Base-by-base conservation (phyloP, 2,113 vertebrate species). In the Ictalurus furcatus region DNA sequence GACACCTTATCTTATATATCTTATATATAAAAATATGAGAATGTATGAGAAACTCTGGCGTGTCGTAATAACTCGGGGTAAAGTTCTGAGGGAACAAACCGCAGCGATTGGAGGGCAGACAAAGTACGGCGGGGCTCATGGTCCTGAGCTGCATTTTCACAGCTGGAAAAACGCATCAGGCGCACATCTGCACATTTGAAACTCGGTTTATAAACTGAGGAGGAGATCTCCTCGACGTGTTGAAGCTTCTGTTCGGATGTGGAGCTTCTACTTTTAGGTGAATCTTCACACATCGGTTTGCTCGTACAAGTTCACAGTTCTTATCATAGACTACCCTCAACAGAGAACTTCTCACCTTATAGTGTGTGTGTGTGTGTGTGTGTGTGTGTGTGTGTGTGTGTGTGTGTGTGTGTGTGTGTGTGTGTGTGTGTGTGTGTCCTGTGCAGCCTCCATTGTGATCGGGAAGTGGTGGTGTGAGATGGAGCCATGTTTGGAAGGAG, bases 391-490 rank as follows among this genome's bases (percentile, higher is more conserved):
- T 16, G 19, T 54, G 44, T 44, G 44, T 44, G 44, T 44, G 44
- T 44, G 44, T 44, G 44, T 44, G 44, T 34, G 12, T 54, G 44
- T 52, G 58, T 67, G 37, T 28, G 58, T 71, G 84, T 71, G 25
- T 19, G 85, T 40, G 48, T 28, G 54, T 78, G 21, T 76, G 67
- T 59, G 52, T 76, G 19, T 14, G 12, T 69, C 6, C 44, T 54
- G 9, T 37, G 34, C 89, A 97, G 96, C 96, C 65, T 96, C 96
- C 86, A 97, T 97, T 85, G 96, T 97, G 91, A 96, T 95, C 88
- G 96, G 96, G 89, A 97, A 95, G 92, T 97, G 96, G 96, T 97
- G 96, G 96, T 97, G 96, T 90, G 96, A 97, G 94, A 97, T 97
- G 96, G 95, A 97, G 93, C 96, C 96, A 48, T 97, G 96, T 93